phyloP scores from a whole-genome alignment of 2,797 vertebrate genomes.

The Lithobates sylvaticus region DNA sequence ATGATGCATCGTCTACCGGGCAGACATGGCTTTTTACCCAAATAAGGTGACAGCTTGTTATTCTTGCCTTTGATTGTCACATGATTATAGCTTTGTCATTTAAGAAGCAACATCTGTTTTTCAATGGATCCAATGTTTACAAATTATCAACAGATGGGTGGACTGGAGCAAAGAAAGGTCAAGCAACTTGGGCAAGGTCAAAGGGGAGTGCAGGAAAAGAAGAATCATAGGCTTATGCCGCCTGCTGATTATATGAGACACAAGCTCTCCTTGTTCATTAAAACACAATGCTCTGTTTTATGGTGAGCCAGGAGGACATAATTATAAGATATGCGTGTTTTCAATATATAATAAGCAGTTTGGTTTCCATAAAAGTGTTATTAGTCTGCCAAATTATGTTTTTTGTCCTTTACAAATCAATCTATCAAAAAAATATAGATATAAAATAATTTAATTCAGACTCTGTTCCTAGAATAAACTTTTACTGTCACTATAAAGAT shows the following conservation, averaged over 20 bases:
- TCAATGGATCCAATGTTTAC: slow-evolving; percentile 59
- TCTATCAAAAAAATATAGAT: too few species aligned
- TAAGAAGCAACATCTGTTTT: slow-evolving; percentile 54
- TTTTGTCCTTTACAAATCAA: too few species aligned
- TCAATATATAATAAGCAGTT: not conserved
- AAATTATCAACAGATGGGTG: slow-evolving; percentile 60
- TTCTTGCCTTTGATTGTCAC: slow-evolving; percentile 42
- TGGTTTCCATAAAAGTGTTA: not conserved
- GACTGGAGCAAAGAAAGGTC: slow-evolving; percentile 53
- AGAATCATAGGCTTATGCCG: slow-evolving; percentile 26
- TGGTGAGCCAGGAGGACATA: not conserved
- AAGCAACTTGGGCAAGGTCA: slow-evolving; percentile 52
- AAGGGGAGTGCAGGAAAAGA: slow-evolving; percentile 47
- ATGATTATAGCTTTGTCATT: slow-evolving; percentile 45
- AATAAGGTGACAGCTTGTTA: slow-evolving; percentile 51
- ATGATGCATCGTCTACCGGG: not conserved
- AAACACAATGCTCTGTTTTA: slow-evolving; percentile 29
- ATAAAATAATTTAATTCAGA: too few species aligned
- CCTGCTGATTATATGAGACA: slow-evolving; percentile 24
- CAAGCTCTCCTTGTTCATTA: slow-evolving; percentile 25
- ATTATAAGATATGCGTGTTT: not conserved
- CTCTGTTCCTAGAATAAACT: too few species aligned
- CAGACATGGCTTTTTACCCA: slow-evolving; percentile 15
- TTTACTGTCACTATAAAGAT: too few species aligned
- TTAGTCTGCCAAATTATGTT: too few species aligned